Conservation (phyloP, 1,140 invertebrate genomes). For the Kradibia gibbosae region DNA sequence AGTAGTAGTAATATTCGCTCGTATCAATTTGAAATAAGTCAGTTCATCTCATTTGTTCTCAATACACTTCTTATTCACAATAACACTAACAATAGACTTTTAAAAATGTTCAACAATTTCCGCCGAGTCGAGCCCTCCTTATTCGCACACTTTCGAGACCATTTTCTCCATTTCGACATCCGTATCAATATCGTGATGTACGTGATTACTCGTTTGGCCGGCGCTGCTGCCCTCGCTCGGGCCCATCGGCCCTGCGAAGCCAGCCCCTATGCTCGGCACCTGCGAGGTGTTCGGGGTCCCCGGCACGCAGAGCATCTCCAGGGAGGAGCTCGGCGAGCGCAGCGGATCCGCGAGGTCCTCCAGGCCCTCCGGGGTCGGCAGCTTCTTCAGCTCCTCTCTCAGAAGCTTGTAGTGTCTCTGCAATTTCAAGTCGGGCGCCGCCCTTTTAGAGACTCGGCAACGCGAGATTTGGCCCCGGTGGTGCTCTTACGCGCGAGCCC, state of each 20-base stretch:
- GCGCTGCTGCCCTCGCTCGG: constrained; percentile 55
- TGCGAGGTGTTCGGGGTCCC: constrained; percentile 64
- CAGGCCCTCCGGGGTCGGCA: constrained; percentile 82
- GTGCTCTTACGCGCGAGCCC: too few species aligned
- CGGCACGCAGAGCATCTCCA: constrained; percentile 62
- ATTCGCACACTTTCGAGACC: constrained; percentile 81
- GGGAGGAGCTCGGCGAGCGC: constrained; percentile 69
- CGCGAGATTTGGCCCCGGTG: too few species aligned
- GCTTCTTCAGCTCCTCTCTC: constrained; percentile 84
- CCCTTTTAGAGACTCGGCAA: too few species aligned
- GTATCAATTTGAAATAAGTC: constrained; percentile 13
- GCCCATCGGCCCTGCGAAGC: constrained; percentile 53
- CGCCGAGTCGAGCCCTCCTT: constrained; percentile 65
- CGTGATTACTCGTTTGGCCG: constrained; percentile 64
- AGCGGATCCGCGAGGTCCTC: constrained; percentile 80
- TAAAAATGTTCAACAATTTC: constrained; percentile 72
- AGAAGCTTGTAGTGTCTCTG: constrained; percentile 86
- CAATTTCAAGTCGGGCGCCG: neutral
- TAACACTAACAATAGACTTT: constrained; percentile 73
- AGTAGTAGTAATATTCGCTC: too few species aligned
- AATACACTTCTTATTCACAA: constrained; percentile 42
- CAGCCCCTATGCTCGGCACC: constrained; percentile 56
- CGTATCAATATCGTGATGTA: constrained; percentile 74
- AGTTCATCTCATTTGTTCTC: constrained; percentile 25
- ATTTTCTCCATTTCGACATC: constrained; percentile 84